Evolutionary conservation across 2,797 vertebrate genomes (phyloP).

Genomic region (Paratrypauchen microcephalus): DNA sequence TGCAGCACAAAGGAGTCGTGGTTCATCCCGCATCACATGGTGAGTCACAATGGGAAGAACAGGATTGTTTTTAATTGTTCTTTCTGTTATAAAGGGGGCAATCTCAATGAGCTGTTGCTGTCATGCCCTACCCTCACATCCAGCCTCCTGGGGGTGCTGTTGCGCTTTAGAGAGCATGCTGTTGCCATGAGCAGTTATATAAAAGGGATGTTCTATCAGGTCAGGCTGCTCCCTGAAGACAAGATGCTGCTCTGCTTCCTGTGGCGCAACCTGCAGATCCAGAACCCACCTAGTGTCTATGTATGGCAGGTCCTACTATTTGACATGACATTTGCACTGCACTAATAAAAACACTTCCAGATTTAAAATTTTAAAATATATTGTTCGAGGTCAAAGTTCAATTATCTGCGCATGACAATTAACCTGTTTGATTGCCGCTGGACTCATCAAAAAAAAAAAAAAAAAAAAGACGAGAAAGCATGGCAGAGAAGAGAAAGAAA

Average conservation of each 20-base stretch:
- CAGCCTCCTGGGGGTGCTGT: not conserved
- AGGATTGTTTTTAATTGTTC: constrained; percentile 14
- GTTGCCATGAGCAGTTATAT: constrained; percentile 3
- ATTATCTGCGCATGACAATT: too few species aligned
- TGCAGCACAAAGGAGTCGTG: not conserved
- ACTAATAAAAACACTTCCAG: too few species aligned
- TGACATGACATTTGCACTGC: too few species aligned
- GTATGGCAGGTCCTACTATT: too few species aligned
- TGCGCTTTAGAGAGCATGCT: constrained; percentile 4
- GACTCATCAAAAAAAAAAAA: too few species aligned
- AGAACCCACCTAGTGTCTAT: too few species aligned
- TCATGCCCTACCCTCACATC: not conserved
- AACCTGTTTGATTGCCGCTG: too few species aligned
- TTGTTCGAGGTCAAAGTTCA: too few species aligned
- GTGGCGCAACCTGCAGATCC: too few species aligned
- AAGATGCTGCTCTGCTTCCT: not conserved
- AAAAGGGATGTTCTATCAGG: constrained; percentile 2
- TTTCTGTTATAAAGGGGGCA: not conserved
- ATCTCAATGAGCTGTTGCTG: constrained; percentile 2
- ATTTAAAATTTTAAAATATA: too few species aligned
- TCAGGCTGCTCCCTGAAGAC: constrained; percentile 4
- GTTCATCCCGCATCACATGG: constrained; percentile 16
- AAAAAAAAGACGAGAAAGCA: too few species aligned
- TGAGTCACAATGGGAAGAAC: constrained; percentile 13
- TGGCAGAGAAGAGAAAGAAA: too few species aligned